Evolutionary conservation across 2,113 vertebrate genomes (phyloP).

Genomic region (Myiozetetes cayanensis): DNA sequence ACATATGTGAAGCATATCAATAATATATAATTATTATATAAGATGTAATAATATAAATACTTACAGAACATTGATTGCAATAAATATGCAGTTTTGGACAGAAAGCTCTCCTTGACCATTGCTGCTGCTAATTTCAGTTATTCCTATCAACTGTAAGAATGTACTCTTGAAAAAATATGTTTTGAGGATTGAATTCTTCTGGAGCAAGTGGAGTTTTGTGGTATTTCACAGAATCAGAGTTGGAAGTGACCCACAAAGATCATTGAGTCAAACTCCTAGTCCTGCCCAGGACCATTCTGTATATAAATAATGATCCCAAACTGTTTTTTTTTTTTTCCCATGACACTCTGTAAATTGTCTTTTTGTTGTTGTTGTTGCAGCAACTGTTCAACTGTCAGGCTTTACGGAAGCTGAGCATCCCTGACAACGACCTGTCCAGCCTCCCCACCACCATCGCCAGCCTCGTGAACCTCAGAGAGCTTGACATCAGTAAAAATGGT

Average conservation of each 20-base stretch:
- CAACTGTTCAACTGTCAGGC: constrained; percentile 99
- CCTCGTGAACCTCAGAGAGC: constrained; percentile 96
- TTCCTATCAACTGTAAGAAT: rapidly evolving
- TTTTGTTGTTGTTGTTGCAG: constrained; percentile 70
- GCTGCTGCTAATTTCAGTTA: rapidly evolving
- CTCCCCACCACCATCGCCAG: constrained; percentile 95
- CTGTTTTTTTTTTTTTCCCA: background rate
- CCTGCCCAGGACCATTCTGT: no score
- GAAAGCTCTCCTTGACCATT: background rate
- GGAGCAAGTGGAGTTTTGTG: background rate
- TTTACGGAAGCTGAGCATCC: constrained; percentile 94
- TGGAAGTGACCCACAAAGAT: background rate
- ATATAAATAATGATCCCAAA: background rate
- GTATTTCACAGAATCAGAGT: background rate
- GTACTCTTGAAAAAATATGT: background rate
- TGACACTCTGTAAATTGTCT: background rate
- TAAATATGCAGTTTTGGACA: background rate
- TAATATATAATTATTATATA: background rate
- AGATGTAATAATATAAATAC: rapidly evolving
- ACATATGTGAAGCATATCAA: rapidly evolving
- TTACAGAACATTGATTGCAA: rapidly evolving
- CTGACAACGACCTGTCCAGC: constrained; percentile 96
- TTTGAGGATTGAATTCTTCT: background rate
- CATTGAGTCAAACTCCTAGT: background rate
- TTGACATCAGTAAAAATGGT: constrained; percentile 99